phyloP scores from a whole-genome alignment of 2,797 vertebrate species.

The Cetoscarus ocellatus region DNA sequence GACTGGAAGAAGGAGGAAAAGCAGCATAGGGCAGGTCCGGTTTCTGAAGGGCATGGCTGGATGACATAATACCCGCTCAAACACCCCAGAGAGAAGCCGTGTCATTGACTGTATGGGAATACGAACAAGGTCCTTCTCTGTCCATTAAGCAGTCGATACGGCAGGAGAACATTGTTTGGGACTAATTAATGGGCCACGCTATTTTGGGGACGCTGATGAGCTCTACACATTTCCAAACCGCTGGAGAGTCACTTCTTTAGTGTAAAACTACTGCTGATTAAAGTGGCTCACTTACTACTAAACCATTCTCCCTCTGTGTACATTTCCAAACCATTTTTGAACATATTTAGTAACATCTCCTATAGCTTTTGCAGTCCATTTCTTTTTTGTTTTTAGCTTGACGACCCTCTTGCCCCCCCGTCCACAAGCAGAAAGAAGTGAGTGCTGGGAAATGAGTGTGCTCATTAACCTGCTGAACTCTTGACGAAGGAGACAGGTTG shows the following conservation, averaged over 20 bases:
- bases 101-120: constrained; percentile 84
- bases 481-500: constrained; percentile 70
- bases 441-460: constrained; percentile 52
- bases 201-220: constrained; percentile 79
- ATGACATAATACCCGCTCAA: constrained; percentile 84
- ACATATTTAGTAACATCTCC: constrained; percentile 22
- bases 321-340: constrained; percentile 8
- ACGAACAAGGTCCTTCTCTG: constrained; percentile 82
- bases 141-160: constrained; percentile 89
- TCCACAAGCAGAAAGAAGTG: constrained; percentile 21
- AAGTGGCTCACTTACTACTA: constrained; percentile 69
- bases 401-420: constrained; percentile 16
- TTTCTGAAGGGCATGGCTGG: constrained; percentile 81
- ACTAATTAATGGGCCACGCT: constrained; percentile 85
- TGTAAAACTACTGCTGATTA: constrained; percentile 73
- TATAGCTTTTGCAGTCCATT: constrained; percentile 3
- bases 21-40: constrained; percentile 71
- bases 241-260: constrained; percentile 75
- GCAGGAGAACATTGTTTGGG: constrained; percentile 82
- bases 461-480: constrained; percentile 77
- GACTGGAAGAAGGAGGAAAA: constrained; percentile 42
- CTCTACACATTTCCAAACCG: constrained; percentile 76
- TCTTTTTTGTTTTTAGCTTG: constrained; percentile 16
- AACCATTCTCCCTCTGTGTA: constrained; percentile 3
- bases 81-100: constrained; percentile 73